Conservation (phyloP, 1,140 invertebrate species). For the Glomeris maerens region DNA sequence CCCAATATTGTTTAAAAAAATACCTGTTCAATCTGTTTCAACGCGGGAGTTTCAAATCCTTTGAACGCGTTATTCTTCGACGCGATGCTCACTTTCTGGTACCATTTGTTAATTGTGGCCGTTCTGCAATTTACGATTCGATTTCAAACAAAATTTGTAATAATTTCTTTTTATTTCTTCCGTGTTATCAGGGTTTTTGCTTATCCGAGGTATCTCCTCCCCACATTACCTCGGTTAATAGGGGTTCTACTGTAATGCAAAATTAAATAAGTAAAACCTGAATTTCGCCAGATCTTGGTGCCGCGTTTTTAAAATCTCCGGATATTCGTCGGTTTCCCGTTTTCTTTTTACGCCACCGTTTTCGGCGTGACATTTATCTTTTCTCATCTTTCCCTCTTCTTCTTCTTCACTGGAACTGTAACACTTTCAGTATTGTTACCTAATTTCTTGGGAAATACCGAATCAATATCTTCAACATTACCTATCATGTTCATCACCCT, state of each 20-base stretch:
- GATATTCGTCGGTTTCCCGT: conserved; percentile 46
- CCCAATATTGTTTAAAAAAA: conserved; percentile 3
- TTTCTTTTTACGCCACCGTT: conserved; percentile 33
- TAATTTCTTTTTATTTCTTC: conserved; percentile 35
- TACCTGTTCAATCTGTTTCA: conserved; percentile 71
- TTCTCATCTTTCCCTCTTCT: conserved; percentile 20
- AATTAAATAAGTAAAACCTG: conserved; percentile 38
- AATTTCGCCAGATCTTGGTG: conserved; percentile 52
- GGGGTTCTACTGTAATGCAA: too few relatives aligned
- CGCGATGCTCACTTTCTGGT: conserved; percentile 58
- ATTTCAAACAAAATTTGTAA: conserved; percentile 6
- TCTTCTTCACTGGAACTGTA: conserved; percentile 22
- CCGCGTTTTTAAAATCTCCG: conserved; percentile 41
- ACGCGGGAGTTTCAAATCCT: conserved; percentile 55
- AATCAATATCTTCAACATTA: conserved; percentile 37
- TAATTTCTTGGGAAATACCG: conserved; percentile 41
- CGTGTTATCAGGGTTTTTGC: too few relatives aligned
- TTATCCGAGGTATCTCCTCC: too few relatives aligned
- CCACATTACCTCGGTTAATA: too few relatives aligned
- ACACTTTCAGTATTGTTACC: conserved; percentile 41
- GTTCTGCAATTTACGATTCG: conserved; percentile 19
- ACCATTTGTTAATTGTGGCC: conserved; percentile 65
- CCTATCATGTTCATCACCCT: conserved; percentile 26
- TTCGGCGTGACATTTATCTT: conserved; percentile 17
- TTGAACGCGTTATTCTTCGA: conserved; percentile 34